Base-by-base conservation (phyloP, 2,888 invertebrate genomes). In the Scrobipalpa atriplicella region DNA sequence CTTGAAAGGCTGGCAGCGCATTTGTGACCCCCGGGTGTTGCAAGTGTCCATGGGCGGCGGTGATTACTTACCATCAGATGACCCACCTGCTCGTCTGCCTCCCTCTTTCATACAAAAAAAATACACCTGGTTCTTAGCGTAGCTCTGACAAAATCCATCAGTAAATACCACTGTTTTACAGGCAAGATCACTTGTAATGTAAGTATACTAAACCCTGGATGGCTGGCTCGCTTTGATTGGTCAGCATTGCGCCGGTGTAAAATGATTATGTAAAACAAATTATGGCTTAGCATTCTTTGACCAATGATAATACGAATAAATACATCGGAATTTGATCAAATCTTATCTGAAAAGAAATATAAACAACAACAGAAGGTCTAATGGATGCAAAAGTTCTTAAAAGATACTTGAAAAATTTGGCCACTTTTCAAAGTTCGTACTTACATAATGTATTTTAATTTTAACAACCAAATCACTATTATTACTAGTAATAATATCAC, bases 241-340 rank as follows among this genome's bases (percentile, higher is more conserved):
- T 39, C 18, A 21, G 54, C 21, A n/a, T 29, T 41, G 58, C 29
- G 13, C 13, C 36, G 36, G 58, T 58, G 58, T 36, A 58, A 58
- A 58, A 21, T 36, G 58, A 58, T 58, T 58, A 58, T 58, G 58
- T 58, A 36, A 58, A 58, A 58, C 29, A 58, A 58, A 58, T 58
- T 54, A 54, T 54, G 21, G 54, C 19, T 54, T 54, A 16, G 64
- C 39, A 58, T 54, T 54, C 41, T 38, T 36, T 16, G 36, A 36
- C 47, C 47, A 47, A 47, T 47, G 47, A 47, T 47, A 47, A 47
- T 47, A 16, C 47, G 47, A 47, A 47, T 47, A 47, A 47, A 47
- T 47, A 47, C n/a, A 5, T 47, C 47, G 47, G 5, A 0, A 9
- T 19, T 54, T 18, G 11, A 54, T 18, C 18, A 54, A 11, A 54